A percentile compares a stretch with the other conserved stretches of the same genome.
Evolutionary conservation across 37 sponge, comb jelly and placozoan species (phyloP).

Genomic region (Beroe ovata): DNA sequence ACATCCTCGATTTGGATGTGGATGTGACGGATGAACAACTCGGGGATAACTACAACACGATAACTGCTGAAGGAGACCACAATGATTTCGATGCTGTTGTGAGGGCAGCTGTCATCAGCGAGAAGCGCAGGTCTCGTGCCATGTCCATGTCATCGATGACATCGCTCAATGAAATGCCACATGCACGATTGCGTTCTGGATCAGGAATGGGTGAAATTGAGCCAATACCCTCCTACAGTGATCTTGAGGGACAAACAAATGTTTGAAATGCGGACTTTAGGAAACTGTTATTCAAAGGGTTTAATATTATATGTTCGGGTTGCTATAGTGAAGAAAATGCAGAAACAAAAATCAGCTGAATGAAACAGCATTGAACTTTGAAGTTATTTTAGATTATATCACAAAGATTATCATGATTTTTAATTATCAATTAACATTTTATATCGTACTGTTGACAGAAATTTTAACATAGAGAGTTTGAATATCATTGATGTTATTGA

Average conservation of each 20-base stretch:
- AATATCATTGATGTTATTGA: too few relatives aligned
- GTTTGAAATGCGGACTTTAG: too few relatives aligned
- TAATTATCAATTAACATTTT: too few relatives aligned
- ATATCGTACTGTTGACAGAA: too few relatives aligned
- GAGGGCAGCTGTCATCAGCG: slow-evolving; percentile 47
- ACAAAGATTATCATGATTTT: too few relatives aligned
- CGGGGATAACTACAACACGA: slow-evolving; percentile 12
- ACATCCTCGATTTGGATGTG: neutral
- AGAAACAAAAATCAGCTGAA: too few relatives aligned
- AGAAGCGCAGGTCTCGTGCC: slow-evolving; percentile 39
- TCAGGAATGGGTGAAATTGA: neutral
- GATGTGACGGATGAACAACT: slow-evolving; percentile 24
- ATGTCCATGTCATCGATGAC: slow-evolving; percentile 10
- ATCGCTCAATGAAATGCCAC: neutral
- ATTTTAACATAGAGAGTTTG: too few relatives aligned
- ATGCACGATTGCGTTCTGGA: neutral
- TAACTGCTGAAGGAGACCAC: slow-evolving; percentile 33
- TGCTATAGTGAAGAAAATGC: too few relatives aligned
- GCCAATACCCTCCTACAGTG: neutral
- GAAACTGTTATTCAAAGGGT: too few relatives aligned
- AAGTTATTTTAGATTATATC: too few relatives aligned
- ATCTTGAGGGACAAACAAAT: neutral
- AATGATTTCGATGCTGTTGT: slow-evolving; percentile 39
- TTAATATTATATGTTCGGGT: too few relatives aligned
- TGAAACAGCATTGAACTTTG: too few relatives aligned